These are phyloP conservation scores for Cepaea hortensis DNA, from an alignment of 2,888 invertebrate species.

Conservation along the genomic window DNA sequence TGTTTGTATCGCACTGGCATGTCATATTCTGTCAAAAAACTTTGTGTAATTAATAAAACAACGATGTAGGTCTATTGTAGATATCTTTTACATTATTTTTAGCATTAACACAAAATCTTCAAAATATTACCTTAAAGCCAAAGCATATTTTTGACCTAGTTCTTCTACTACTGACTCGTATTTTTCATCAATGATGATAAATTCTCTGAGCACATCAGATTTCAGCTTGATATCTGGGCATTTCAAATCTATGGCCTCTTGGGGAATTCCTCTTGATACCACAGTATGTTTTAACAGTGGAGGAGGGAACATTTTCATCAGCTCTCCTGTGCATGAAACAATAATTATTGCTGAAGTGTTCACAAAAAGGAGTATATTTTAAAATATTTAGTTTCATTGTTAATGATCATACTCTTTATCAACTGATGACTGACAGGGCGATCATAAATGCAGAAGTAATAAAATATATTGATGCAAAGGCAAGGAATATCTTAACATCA, in stretches of 20 bases:
- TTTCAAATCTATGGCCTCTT: constrained; percentile 72
- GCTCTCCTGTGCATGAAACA: constrained; percentile 40
- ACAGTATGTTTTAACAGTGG: constrained; percentile 55
- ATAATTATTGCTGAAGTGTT: neutral
- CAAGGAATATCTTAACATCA: too few species aligned
- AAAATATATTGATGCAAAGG: too few species aligned
- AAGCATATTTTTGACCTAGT: constrained; percentile 66
- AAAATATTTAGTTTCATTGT: too few species aligned
- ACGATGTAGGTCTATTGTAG: too few species aligned
- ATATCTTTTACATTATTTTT: neutral
- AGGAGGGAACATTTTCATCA: constrained; percentile 55
- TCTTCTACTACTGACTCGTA: constrained; percentile 67
- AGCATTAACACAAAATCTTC: neutral
- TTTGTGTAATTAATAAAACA: too few species aligned
- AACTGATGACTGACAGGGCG: too few species aligned
- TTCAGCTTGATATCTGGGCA: constrained; percentile 73
- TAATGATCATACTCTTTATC: too few species aligned
- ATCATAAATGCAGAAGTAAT: too few species aligned
- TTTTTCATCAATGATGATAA: constrained; percentile 72
- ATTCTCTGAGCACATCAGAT: constrained; percentile 71
- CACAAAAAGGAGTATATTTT: too few species aligned
- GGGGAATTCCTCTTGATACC: constrained; percentile 70
- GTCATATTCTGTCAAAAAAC: too few species aligned
- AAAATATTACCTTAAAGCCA: constrained; percentile 63
- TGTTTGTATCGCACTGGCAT: too few species aligned